These are phyloP conservation scores for Dolichotis patagonum DNA, from an alignment of 2,113 vertebrate genomes.

Conservation along the genomic window DNA sequence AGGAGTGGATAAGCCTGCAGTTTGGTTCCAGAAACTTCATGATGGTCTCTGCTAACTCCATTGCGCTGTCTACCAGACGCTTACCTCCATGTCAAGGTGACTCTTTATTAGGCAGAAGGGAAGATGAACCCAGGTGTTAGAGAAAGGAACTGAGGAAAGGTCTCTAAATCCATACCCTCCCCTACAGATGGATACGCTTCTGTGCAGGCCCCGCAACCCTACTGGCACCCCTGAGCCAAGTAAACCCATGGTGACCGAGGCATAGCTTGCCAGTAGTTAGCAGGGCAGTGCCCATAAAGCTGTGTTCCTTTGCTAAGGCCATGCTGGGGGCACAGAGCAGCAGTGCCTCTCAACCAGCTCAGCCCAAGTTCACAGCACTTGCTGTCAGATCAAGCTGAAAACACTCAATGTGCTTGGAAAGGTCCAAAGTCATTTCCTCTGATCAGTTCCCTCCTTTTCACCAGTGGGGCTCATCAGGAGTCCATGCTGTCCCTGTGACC, in stretches of 20 bases:
- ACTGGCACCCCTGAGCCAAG: constrained; percentile 18
- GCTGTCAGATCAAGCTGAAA: constrained; percentile 33
- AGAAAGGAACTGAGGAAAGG: constrained; percentile 46
- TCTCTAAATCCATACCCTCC: not conserved
- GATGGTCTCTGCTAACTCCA: constrained; percentile 41
- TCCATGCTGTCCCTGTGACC: not conserved
- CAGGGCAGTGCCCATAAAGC: constrained; percentile 7
- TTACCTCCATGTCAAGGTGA: constrained; percentile 51
- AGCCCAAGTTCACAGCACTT: not conserved
- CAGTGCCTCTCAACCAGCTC: not conserved
- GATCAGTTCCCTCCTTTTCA: not conserved
- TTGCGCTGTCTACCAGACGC: constrained; percentile 23
- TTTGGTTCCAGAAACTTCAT: constrained; percentile 76
- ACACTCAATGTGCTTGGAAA: constrained; percentile 12
- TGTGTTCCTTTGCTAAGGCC: constrained; percentile 19
- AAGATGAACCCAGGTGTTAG: constrained; percentile 33
- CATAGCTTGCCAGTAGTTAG: not conserved
- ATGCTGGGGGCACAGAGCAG: not conserved
- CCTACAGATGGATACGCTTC: constrained; percentile 29
- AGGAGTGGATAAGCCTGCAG: not conserved
- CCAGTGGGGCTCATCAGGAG: not conserved
- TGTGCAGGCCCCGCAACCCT: constrained; percentile 1
- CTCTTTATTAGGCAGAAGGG: constrained; percentile 51
- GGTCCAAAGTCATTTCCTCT: constrained; percentile 56
- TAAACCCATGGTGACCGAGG: constrained; percentile 21